Evolutionary conservation across 1,140 invertebrate species (phyloP), one percentile per base, ranked within the genome.

Genomic region (Leptopilina clavipes): DNA sequence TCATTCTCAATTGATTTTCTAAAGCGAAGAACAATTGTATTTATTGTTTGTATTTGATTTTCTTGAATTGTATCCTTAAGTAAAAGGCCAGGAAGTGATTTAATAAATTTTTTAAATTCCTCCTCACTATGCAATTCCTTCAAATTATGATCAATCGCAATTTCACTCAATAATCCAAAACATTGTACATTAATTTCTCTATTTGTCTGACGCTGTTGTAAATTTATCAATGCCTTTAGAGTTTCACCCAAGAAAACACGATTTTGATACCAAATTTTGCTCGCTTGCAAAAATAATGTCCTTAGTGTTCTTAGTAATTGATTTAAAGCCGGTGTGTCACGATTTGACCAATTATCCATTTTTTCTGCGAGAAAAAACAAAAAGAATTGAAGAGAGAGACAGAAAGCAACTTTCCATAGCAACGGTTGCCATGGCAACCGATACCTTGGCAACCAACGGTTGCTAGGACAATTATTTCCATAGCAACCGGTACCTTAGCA

Each of bases 111-210:
- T 74, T 89, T 85, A 71, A 90, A 88, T 45, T 71, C 71, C 8
- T 73, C 37, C 73, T 89, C 86, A 18, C 87, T 88, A 70, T 91
- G 91, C 11, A 87, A 79, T n/a, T 81, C 72, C 3, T 83, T 84
- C 7, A 92, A 85, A 25, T 85, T 83, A 14, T 86, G 80, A 45
- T 89, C 80, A 74, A 91, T 84, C 7, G 91, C 86, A 70, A 92
- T 90, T 17, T 89, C 86, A 75, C 87, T 89, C 25, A 92, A 82
- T 3, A 92, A 76, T 19, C 71, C 25, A 75, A 87, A 89, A 45
- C 90, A 78, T 11, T 85, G 79, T 3, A 71, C 76, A 43, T 89
- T 83, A 7, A 88, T 75, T 45, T 90, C 85, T 54, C 78, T 79
- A 45, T 83, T 85, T 5, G 82, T 37, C 40, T 83, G 73, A n/a